Conservation (phyloP, 2,888 invertebrate genomes). For the Meteorus cinctellus region DNA sequence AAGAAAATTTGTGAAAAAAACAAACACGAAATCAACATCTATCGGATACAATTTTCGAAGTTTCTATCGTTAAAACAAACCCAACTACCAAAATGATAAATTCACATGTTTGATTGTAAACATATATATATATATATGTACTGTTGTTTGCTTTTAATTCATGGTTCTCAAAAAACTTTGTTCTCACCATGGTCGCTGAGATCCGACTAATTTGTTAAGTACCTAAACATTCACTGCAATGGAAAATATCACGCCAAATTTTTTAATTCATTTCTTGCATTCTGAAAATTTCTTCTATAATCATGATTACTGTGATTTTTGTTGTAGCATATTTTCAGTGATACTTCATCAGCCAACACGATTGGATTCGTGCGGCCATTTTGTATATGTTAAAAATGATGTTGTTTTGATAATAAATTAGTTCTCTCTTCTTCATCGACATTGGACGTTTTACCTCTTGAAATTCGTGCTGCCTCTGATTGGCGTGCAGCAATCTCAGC, state of each 20-base stretch:
- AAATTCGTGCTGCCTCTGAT: slow-evolving; percentile 55
- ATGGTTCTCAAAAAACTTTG: not conserved
- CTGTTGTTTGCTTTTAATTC: not conserved
- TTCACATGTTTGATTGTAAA: slow-evolving; percentile 22
- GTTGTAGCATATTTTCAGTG: slow-evolving; percentile 44
- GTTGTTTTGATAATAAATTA: slow-evolving; percentile 63
- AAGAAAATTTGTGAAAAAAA: slow-evolving; percentile 40
- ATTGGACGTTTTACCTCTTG: slow-evolving; percentile 55
- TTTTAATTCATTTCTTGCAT: slow-evolving; percentile 47
- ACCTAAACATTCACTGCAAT: slow-evolving; percentile 58
- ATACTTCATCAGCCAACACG: slow-evolving; percentile 52
- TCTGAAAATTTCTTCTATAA: not conserved
- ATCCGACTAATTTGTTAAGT: slow-evolving; percentile 62
- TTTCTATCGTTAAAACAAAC: slow-evolving; percentile 33
- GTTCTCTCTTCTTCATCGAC: slow-evolving; percentile 65
- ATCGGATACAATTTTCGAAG: slow-evolving; percentile 52
- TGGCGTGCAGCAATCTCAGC: slow-evolving; percentile 60
- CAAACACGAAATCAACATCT: slow-evolving; percentile 37
- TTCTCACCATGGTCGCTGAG: slow-evolving; percentile 43
- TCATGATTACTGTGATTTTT: slow-evolving; percentile 36
- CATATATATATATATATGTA: slow-evolving; percentile 15
- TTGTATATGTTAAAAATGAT: slow-evolving; percentile 68
- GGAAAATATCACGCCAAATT: slow-evolving; percentile 62
- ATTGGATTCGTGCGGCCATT: slow-evolving; percentile 59
- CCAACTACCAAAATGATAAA: slow-evolving; percentile 2